Evolutionary conservation across 2,797 vertebrate genomes (phyloP).

Genomic region (Setipinna tenuifilis): DNA sequence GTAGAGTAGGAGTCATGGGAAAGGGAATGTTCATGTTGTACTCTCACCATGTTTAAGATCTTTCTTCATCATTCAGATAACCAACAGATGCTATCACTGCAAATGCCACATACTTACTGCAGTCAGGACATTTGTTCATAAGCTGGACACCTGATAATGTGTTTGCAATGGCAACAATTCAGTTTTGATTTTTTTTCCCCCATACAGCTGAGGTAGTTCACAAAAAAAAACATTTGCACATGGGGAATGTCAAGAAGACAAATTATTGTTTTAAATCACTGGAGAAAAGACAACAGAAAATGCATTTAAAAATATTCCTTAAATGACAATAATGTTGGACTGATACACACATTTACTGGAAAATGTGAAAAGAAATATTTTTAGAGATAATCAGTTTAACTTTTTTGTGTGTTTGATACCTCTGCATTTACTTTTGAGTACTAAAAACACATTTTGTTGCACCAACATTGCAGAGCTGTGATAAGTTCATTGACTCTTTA

Average conservation of each 20-base stretch:
- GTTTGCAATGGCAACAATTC: background rate
- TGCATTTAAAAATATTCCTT: background rate
- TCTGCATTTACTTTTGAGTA: too few relatives aligned
- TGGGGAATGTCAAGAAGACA: background rate
- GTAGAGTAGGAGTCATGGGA: background rate
- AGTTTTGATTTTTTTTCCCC: background rate
- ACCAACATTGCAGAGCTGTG: background rate
- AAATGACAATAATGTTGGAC: too few relatives aligned
- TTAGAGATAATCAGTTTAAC: background rate
- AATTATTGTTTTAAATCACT: background rate
- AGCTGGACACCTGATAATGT: background rate
- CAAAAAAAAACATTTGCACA: background rate
- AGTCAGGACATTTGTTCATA: background rate
- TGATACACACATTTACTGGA: too few relatives aligned
- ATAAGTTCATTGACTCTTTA: too few relatives aligned
- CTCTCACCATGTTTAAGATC: background rate
- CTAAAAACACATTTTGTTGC: background rate
- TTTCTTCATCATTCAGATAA: background rate
- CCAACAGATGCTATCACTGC: background rate
- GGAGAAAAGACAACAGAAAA: too few relatives aligned
- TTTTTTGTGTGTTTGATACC: too few relatives aligned
- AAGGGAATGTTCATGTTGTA: background rate
- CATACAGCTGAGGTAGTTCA: background rate
- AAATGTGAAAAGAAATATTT: background rate
- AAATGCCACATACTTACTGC: background rate